Conservation (phyloP, 92 coral and sea anemone species). For the Scolanthus callimorphus region DNA sequence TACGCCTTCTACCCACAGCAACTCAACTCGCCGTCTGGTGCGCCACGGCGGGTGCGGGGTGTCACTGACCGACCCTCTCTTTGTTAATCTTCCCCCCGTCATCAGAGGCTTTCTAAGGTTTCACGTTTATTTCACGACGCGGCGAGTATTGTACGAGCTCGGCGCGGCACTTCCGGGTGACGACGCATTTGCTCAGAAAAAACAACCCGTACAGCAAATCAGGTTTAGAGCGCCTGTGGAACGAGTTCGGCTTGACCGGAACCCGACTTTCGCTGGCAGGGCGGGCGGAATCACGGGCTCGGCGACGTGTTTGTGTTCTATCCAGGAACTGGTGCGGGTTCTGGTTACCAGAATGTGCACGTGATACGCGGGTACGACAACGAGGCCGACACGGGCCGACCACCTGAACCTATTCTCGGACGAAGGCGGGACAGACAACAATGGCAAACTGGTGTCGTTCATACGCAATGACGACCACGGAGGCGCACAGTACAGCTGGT, state of each 20-base stretch:
- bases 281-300: slow-evolving; percentile 14
- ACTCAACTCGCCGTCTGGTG: slow-evolving; percentile 41
- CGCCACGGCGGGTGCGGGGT: slow-evolving; percentile 38
- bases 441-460: neutral
- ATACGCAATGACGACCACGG: neutral
- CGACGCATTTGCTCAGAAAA: slow-evolving; percentile 3
- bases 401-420: slow-evolving; percentile 4
- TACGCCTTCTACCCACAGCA: slow-evolving; percentile 48
- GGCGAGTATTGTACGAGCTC: slow-evolving; percentile 26
- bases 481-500: too few relatives aligned
- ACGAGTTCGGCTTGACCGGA: slow-evolving; percentile 17
- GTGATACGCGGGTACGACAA: slow-evolving; percentile 1
- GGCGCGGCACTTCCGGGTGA: slow-evolving; percentile 21
- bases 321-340: neutral
- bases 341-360: neutral
- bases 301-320: neutral
- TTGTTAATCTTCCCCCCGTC: neutral
- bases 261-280: slow-evolving; percentile 21
- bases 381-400: neutral
- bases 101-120: slow-evolving; percentile 10
- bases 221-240: slow-evolving; percentile 10
- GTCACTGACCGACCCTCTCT: slow-evolving; percentile 1
- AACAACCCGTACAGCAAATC: slow-evolving; percentile 9
- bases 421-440: slow-evolving; percentile 11
- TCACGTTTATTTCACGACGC: slow-evolving; percentile 30